phyloP scores from a whole-genome alignment of 1,140 invertebrate genomes.

The Lepeophtheirus salmonis region DNA sequence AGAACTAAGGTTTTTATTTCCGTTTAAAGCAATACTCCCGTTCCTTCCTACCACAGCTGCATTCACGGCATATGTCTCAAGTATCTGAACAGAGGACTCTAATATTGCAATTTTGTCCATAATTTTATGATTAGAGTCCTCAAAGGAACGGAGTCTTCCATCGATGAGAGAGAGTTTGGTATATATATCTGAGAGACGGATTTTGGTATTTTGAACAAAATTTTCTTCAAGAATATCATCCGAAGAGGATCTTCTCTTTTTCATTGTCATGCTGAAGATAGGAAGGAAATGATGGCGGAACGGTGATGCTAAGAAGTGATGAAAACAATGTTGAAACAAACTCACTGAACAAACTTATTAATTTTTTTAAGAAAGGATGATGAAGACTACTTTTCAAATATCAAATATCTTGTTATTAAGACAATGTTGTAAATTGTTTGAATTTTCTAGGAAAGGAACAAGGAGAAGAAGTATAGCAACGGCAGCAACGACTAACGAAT shows the following conservation, averaged over 20 bases:
- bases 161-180: slow-evolving; percentile 9
- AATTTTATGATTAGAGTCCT: neutral
- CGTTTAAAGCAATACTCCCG: too few relatives aligned
- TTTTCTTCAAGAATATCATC: neutral
- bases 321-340: too few relatives aligned
- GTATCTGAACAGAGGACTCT: slow-evolving; percentile 6
- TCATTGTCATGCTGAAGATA: neutral
- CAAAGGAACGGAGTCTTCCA: neutral
- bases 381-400: too few relatives aligned
- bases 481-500: too few relatives aligned
- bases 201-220: neutral
- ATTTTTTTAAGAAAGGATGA: too few relatives aligned
- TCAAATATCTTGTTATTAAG: too few relatives aligned
- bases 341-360: too few relatives aligned
- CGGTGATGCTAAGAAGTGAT: too few relatives aligned
- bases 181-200: neutral
- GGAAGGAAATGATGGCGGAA: neutral
- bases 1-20: neutral
- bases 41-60: neutral
- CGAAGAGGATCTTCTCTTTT: neutral
- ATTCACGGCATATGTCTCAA: neutral
- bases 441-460: too few relatives aligned
- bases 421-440: too few relatives aligned
- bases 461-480: too few relatives aligned
- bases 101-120: neutral